Evolutionary conservation across 2,797 vertebrate species (phyloP), one percentile per base, ranked within the genome.

Genomic region (Ataeniobius toweri): DNA sequence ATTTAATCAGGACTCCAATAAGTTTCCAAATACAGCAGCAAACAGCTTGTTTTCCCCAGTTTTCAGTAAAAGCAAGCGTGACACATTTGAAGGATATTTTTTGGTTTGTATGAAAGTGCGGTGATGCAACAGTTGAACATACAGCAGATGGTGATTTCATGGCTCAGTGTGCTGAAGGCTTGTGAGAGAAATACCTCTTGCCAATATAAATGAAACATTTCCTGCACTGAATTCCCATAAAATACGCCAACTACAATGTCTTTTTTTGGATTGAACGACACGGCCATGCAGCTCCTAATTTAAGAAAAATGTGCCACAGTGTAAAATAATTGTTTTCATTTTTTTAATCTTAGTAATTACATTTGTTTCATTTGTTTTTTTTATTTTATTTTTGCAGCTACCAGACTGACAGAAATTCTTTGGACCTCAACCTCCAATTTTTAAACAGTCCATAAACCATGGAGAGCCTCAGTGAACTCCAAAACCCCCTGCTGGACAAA

Each of bases 401-500:
- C 79, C 79, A 79, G 72, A 79, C 68, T 84, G 69, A 73, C 75
- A 80, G 80, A 83, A 69, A 70, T 74, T 51, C 31, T 68, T 79
- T 78, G 90, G 89, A 83, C 71, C 63, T 51, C 74, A 74, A 72
- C 76, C 56, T 78, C 67, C 44, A 69, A 75, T 31, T 9, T 79
- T 79, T 91, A 80, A 89, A 76, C 51, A 28, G 50, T 61, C 79
- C 39, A 46, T 48, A 75, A 81, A 83, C 75, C 89, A 98, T 98
- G 97, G 97, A 98, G 90, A 97, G 96, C 0, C 91, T 97, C 67
- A 96, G 91, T 2, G 97, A 98, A 90, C 96, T 98, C 58, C 97
- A 97, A 86, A 97, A 97, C 87, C 97, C 97, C 0, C 93, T 98
- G 83, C 83, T 98, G 74, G 95, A 97, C 77, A 96, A 96, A 89